phyloP scores from a whole-genome alignment of 2,888 invertebrate genomes.

The Heliconius erato region DNA sequence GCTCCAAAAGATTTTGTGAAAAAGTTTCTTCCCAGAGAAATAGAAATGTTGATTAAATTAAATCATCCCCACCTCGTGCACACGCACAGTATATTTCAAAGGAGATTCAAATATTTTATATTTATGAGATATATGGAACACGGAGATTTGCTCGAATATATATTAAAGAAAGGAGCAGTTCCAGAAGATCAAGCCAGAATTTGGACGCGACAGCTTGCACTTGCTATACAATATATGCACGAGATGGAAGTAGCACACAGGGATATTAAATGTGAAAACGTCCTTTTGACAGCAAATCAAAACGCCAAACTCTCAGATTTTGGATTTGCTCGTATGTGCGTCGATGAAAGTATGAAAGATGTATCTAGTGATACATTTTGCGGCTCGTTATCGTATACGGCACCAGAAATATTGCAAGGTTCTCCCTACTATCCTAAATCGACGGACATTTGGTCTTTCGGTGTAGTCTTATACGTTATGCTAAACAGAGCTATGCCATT shows the following conservation, averaged over 20 bases:
- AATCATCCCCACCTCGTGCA: conserved; percentile 93
- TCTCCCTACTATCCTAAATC: conserved; percentile 89
- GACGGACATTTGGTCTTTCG: conserved; percentile 93
- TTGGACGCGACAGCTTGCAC: conserved; percentile 89
- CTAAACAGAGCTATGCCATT: conserved; percentile 94
- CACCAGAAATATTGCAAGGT: conserved; percentile 94
- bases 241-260: conserved; percentile 91
- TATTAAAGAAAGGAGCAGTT: conserved; percentile 88
- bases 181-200: conserved; percentile 89
- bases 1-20: conserved; percentile 92
- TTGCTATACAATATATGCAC: conserved; percentile 91
- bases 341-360: conserved; percentile 74
- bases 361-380: conserved; percentile 92
- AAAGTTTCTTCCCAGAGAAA: conserved; percentile 93
- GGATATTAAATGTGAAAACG: conserved; percentile 94
- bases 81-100: conserved; percentile 91
- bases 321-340: conserved; percentile 88
- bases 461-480: conserved; percentile 92
- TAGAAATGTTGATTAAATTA: conserved; percentile 90
- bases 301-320: conserved; percentile 93
- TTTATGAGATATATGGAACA: conserved; percentile 91
- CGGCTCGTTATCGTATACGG: conserved; percentile 94
- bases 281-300: conserved; percentile 89
- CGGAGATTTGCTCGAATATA: conserved; percentile 91
- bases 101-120: conserved; percentile 90